Percentiles rank a stretch among this genome's conserved stretches.
phyloP scores from a whole-genome alignment of 2,113 vertebrate genomes.

The Myocastor coypus region DNA sequence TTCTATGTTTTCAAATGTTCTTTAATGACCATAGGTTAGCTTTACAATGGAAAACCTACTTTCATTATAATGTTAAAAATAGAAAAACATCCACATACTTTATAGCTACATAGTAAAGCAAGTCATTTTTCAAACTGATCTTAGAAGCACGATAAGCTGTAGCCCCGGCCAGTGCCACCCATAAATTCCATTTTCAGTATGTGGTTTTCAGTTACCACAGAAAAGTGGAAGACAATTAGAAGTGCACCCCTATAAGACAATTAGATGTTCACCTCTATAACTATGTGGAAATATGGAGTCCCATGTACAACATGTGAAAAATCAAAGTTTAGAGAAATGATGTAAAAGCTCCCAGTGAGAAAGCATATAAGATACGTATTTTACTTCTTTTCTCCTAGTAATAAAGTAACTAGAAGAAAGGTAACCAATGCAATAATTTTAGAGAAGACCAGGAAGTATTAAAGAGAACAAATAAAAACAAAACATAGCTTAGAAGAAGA shows the following conservation, averaged over 20 bases:
- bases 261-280: conserved; percentile 35
- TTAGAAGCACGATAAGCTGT: not conserved
- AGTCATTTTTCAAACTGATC: conserved; percentile 42
- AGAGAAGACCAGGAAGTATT: not conserved
- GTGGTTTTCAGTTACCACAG: conserved; percentile 35
- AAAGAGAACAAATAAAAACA: not conserved
- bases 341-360: not conserved
- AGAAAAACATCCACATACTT: not conserved
- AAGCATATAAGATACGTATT: not conserved
- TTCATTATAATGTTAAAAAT: conserved; percentile 11
- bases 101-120: not conserved
- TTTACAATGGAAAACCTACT: not conserved
- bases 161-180: not conserved
- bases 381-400: not conserved
- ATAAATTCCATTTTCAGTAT: conserved; percentile 49
- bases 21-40: not conserved
- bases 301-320: not conserved
- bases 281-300: not conserved
- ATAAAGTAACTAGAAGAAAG: conserved; percentile 29
- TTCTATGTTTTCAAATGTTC: conserved; percentile 26
- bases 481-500: not conserved
- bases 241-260: conserved; percentile 31
- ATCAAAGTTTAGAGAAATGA: conserved; percentile 17
- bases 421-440: conserved; percentile 6
- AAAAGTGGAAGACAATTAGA: conserved; percentile 27